Evolutionary conservation across 1,140 invertebrate genomes (phyloP), one percentile per base, ranked within the genome.

Genomic region (Hermatobates lingyangjiaoensis): DNA sequence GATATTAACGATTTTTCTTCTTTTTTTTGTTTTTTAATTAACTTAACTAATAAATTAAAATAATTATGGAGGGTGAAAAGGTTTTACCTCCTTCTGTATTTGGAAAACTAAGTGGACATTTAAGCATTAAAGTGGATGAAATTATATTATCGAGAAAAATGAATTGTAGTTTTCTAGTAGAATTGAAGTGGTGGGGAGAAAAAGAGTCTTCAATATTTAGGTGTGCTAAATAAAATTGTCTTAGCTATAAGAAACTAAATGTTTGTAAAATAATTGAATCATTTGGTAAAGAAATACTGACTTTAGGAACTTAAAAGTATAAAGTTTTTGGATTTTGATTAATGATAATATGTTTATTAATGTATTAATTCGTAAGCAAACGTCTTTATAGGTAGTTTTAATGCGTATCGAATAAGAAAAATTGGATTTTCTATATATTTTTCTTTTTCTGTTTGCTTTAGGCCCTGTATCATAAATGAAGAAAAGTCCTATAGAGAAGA

Each of bases 161-260:
- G 28, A 40, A 40, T 30, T 40, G 50, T n/a, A 38, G 45, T 42
- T n/a, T 51, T 25, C 2, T 51, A 34, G 50, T 51, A n/a, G 40
- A 45, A 38, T 46, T 51, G 27, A 18, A 23, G 26, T 51, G 50
- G 50, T 51, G 50, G 50, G 50, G 50, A 24, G 50, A 51, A 42
- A 50, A 42, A 27, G 48, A 50, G 12, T 34, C 28, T 27, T 24
- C 15, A 18, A 42, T 50, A 42, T 50, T 50, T 21, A 49, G 27
- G 48, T 49, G 27, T 39, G 3, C 3, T 24, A 15, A 23, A 10
- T 24, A n/a, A 46, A 46, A 18, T 46, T 23, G 3, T 21, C 26
- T 46, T 23, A 24, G 23, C 15, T 46, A 24, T 46, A 14, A 24
- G 21, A 15, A 7, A 23, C 15, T 14, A 20, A 20, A 5, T 26